Evolutionary conservation across 2,888 invertebrate genomes (phyloP).

Genomic region (Euspilapteryx auroguttella): DNA sequence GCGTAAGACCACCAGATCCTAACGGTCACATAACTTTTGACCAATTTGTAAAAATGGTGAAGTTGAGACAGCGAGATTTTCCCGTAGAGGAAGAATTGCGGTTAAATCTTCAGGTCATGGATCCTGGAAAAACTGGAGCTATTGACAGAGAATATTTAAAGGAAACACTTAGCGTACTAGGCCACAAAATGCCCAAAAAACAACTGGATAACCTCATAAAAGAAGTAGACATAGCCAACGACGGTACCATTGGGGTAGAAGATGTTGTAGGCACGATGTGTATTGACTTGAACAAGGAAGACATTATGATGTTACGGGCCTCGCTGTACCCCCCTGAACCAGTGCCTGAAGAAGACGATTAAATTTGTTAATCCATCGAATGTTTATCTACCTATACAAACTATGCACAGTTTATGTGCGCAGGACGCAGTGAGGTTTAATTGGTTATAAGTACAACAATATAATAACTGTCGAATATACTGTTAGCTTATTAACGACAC

Average conservation of each 20-base stretch:
- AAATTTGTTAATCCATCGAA: too few relatives aligned
- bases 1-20: constrained; percentile 35
- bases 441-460: too few relatives aligned
- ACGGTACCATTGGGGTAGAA: constrained; percentile 41
- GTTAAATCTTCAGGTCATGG: constrained; percentile 27
- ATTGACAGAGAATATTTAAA: constrained; percentile 31
- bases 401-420: too few relatives aligned
- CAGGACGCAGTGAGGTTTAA: too few relatives aligned
- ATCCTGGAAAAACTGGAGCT: constrained; percentile 24
- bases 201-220: constrained; percentile 32
- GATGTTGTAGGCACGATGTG: constrained; percentile 47
- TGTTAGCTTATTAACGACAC: too few relatives aligned
- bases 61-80: constrained; percentile 31
- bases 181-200: constrained; percentile 29
- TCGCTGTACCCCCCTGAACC: constrained; percentile 15
- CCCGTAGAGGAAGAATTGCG: constrained; percentile 37
- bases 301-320: constrained; percentile 24
- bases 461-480: too few relatives aligned
- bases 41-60: constrained; percentile 42
- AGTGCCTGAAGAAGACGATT: not conserved
- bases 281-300: constrained; percentile 40
- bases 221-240: constrained; percentile 42
- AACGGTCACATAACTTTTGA: constrained; percentile 35
- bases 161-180: constrained; percentile 25
- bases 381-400: too few relatives aligned